A percentile compares a stretch with the other conserved stretches of the same genome.
Conservation (phyloP, 2,113 vertebrate species). For the Andinoacara biseriatus region DNA sequence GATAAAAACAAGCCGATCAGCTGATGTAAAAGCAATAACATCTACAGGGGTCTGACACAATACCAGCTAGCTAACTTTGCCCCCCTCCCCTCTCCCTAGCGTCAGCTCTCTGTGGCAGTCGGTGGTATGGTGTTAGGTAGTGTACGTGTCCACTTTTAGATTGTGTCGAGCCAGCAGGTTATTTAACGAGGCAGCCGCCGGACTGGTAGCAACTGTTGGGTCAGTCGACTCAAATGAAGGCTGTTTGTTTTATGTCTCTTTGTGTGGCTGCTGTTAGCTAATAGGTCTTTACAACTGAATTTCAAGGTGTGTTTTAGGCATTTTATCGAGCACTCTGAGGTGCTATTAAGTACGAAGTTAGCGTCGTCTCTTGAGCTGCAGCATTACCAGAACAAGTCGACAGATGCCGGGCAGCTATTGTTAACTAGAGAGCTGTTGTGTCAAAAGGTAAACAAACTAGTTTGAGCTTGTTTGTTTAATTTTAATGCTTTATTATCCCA, state of each 20-base stretch:
- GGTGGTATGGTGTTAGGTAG: background rate
- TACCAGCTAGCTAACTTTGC: slow-evolving; percentile 43
- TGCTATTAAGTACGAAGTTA: background rate
- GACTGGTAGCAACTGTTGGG: slow-evolving; percentile 39
- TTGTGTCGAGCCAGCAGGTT: slow-evolving; percentile 24
- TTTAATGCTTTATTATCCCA: background rate
- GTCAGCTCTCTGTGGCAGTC: slow-evolving; percentile 14
- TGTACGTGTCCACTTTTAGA: slow-evolving; percentile 23
- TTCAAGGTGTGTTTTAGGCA: background rate
- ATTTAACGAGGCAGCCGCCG: slow-evolving; percentile 3
- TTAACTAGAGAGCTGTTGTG: slow-evolving; percentile 35
- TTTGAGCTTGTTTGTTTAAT: background rate
- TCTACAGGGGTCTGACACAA: slow-evolving; percentile 48
- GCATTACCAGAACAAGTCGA: background rate
- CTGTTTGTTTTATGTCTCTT: slow-evolving; percentile 34
- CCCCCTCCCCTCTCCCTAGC: background rate
- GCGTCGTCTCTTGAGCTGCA: background rate
- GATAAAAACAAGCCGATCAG: slow-evolving; percentile 91
- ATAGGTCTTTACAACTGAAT: background rate
- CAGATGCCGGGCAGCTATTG: slow-evolving; percentile 29
- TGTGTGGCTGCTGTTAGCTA: slow-evolving; percentile 9
- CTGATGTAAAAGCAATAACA: slow-evolving; percentile 88
- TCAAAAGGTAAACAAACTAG: slow-evolving; percentile 5
- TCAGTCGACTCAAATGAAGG: slow-evolving; percentile 45
- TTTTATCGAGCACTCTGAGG: background rate